Evolutionary conservation across 2,113 vertebrate genomes (phyloP).

Genomic region (Gulo gulo): DNA sequence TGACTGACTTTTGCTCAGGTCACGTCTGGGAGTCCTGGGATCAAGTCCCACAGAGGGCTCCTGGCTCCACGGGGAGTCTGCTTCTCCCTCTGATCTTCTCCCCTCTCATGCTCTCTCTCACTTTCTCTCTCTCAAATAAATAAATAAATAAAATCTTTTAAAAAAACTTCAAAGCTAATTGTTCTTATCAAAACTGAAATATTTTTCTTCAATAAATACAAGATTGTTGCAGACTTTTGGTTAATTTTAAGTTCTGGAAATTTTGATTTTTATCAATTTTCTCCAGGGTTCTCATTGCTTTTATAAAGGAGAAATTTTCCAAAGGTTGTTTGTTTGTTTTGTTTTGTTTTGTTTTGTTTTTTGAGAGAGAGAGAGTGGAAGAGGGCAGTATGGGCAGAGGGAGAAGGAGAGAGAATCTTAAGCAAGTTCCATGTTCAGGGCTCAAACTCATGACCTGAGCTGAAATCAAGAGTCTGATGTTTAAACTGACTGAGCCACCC

Average conservation of each 20-base stretch:
- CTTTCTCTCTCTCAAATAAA: too few relatives aligned
- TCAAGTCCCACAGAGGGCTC: too few relatives aligned
- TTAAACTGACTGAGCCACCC: neutral
- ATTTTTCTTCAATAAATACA: neutral
- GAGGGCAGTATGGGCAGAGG: neutral
- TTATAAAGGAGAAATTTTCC: neutral
- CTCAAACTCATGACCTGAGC: neutral
- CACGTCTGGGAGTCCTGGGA: too few relatives aligned
- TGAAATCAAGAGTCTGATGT: neutral
- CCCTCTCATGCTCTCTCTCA: too few relatives aligned
- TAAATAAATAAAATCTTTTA: too few relatives aligned
- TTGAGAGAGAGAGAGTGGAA: neutral
- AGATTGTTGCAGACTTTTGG: neutral
- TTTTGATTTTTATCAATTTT: neutral
- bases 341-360: neutral
- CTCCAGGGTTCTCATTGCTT: neutral
- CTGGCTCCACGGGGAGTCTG: too few relatives aligned
- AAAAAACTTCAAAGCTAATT: neutral
- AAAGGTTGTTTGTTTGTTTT: neutral
- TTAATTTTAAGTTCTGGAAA: neutral
- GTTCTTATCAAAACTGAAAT: neutral
- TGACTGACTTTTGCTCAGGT: too few relatives aligned
- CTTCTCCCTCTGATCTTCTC: too few relatives aligned
- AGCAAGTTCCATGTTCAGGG: neutral
- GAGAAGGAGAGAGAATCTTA: neutral